Conservation (phyloP, 2,113 vertebrate species). For the Dunckerocampus dactyliophorus region DNA sequence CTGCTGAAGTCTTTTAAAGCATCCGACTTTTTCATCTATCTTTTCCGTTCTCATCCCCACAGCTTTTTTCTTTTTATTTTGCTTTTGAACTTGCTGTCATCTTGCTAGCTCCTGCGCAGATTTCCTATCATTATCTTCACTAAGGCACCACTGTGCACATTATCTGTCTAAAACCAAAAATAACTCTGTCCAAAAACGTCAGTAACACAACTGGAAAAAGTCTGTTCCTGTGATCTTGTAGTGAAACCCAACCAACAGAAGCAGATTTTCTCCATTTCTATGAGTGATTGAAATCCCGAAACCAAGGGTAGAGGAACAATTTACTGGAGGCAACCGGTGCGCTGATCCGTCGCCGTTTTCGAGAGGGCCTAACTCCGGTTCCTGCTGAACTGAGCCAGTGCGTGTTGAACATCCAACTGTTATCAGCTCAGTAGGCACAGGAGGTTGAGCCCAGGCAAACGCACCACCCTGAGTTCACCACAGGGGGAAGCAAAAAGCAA, state of each 20-base stretch:
- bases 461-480: slow-evolving; percentile 28
- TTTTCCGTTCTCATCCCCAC: too few species aligned
- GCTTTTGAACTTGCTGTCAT: background rate
- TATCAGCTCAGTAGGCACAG: slow-evolving; percentile 86
- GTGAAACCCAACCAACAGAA: slow-evolving; percentile 62
- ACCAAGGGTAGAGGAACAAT: too few species aligned
- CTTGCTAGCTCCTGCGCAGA: background rate
- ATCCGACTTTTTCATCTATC: too few species aligned
- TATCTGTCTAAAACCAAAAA: too few species aligned
- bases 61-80: too few species aligned
- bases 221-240: slow-evolving; percentile 69
- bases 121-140: background rate
- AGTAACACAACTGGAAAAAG: slow-evolving; percentile 68
- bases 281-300: too few species aligned
- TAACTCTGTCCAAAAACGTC: background rate
- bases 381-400: slow-evolving; percentile 86
- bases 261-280: slow-evolving; percentile 69
- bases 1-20: too few species aligned
- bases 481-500: slow-evolving; percentile 36
- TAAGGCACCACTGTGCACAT: background rate
- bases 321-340: background rate
- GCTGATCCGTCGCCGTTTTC: slow-evolving; percentile 32
- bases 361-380: slow-evolving; percentile 80
- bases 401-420: slow-evolving; percentile 71
- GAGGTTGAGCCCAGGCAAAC: slow-evolving; percentile 74